Conservation (phyloP, 92 coral and sea anemone genomes). For the Phymanthus crucifer region DNA sequence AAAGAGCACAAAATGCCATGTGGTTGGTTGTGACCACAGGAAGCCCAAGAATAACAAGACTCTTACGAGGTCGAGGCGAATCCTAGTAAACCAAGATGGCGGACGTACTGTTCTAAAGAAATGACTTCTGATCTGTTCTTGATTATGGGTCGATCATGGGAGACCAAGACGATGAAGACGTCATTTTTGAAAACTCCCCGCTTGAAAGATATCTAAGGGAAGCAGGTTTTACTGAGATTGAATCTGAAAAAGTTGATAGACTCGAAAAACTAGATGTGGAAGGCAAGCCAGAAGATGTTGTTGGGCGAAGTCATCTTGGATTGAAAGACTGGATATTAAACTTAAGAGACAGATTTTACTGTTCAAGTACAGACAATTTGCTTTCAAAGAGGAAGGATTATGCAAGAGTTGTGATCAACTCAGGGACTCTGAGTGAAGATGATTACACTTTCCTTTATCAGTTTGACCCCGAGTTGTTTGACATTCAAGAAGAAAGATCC, state of each 20-base stretch:
- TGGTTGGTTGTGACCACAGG: no score
- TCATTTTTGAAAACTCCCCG: constrained; percentile 92
- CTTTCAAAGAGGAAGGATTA: constrained; percentile 44
- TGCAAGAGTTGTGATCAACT: constrained; percentile 51
- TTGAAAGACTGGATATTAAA: not conserved
- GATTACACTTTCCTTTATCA: constrained; percentile 62
- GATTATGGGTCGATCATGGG: constrained; percentile 47
- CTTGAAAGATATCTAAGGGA: constrained; percentile 78
- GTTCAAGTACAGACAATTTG: constrained; percentile 10
- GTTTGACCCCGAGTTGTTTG: constrained; percentile 76
- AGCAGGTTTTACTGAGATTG: constrained; percentile 84
- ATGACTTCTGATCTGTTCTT: not conserved
- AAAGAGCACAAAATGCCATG: no score
- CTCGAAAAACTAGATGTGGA: not conserved
- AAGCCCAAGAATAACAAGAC: not conserved
- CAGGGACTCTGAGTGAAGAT: constrained; percentile 71
- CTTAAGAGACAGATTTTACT: not conserved
- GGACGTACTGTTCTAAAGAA: not conserved
- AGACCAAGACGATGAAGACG: constrained; percentile 77
- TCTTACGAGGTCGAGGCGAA: not conserved
- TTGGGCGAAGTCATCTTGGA: not conserved
- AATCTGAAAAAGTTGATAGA: constrained; percentile 37
- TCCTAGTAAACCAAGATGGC: constrained; percentile 10
- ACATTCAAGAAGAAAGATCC: constrained; percentile 10
- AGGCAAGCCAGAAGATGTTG: not conserved